Percentiles rank a stretch among this genome's conserved stretches.
Evolutionary conservation across 2,797 vertebrate species (phyloP).

Genomic region (Gastrophryne carolinensis): DNA sequence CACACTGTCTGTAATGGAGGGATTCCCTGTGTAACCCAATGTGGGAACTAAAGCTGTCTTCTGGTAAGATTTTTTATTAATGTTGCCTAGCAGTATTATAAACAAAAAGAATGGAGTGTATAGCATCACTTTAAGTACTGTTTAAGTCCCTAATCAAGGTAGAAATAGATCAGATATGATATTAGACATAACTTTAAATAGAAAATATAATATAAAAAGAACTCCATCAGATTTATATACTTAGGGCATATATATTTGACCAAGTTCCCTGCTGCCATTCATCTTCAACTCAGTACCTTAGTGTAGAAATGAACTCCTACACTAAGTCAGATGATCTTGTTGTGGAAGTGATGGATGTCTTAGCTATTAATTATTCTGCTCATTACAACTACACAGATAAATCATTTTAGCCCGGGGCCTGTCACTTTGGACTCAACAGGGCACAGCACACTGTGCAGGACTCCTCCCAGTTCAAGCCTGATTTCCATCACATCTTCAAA

Average conservation of each 20-base stretch:
- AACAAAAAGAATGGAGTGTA: too few species aligned
- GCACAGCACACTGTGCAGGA: constrained; percentile 60
- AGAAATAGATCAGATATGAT: too few species aligned
- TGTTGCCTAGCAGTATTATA: too few species aligned
- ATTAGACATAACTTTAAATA: too few species aligned
- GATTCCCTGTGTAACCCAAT: too few species aligned
- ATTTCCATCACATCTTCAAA: constrained; percentile 52
- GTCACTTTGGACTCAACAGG: constrained; percentile 60
- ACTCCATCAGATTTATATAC: background rate
- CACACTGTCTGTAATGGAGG: too few species aligned
- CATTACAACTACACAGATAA: constrained; percentile 68
- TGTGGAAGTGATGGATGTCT: constrained; percentile 70
- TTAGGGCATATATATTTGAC: background rate
- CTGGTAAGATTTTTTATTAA: too few species aligned
- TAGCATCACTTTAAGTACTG: too few species aligned
- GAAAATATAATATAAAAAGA: too few species aligned
- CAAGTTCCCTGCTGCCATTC: constrained; percentile 13
- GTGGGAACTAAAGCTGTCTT: too few species aligned
- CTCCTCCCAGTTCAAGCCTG: constrained; percentile 56
- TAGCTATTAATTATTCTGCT: constrained; percentile 69
- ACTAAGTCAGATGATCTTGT: constrained; percentile 61
- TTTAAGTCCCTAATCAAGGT: too few species aligned
- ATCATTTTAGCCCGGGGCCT: constrained; percentile 69
- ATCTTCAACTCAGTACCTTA: constrained; percentile 50
- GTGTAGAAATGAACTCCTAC: constrained; percentile 48